Evolutionary conservation across 2,797 vertebrate genomes (phyloP).

Genomic region (Sylvilagus floridanus): DNA sequence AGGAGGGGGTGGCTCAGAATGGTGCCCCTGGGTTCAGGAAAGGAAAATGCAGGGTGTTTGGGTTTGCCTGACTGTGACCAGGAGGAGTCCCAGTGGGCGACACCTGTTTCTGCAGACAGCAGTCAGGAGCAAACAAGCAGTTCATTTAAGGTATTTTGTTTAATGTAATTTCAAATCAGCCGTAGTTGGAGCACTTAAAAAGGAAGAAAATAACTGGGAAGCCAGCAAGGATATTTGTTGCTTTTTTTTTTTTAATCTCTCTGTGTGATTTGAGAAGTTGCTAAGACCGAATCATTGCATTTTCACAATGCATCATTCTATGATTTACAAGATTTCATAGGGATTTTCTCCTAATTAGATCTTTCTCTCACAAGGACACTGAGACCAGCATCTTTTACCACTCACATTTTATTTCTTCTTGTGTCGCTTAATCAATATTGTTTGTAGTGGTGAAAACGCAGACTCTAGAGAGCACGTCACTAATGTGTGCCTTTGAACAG

Average conservation of each 20-base stretch:
- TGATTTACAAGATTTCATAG: background rate
- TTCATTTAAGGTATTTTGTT: background rate
- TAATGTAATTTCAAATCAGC: background rate
- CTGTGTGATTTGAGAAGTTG: background rate
- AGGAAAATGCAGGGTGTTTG: fast-evolving
- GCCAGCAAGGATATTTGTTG: fast-evolving
- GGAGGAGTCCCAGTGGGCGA: background rate
- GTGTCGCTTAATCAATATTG: background rate
- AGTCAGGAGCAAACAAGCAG: background rate
- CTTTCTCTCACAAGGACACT: background rate
- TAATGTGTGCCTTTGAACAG: background rate
- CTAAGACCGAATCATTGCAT: background rate
- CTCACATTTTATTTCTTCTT: background rate
- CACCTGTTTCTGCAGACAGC: background rate
- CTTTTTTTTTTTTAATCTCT: background rate
- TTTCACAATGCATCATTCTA: fast-evolving
- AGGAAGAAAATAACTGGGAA: background rate
- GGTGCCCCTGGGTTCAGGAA: background rate
- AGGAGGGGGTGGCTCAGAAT: background rate
- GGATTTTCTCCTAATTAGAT: background rate
- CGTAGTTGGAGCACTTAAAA: background rate
- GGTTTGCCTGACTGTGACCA: background rate
- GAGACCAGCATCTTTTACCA: too few relatives aligned
- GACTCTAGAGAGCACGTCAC: background rate
- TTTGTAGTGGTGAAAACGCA: background rate